Conservation (phyloP, 2,113 vertebrate species). For the Dasyprocta punctata region DNA sequence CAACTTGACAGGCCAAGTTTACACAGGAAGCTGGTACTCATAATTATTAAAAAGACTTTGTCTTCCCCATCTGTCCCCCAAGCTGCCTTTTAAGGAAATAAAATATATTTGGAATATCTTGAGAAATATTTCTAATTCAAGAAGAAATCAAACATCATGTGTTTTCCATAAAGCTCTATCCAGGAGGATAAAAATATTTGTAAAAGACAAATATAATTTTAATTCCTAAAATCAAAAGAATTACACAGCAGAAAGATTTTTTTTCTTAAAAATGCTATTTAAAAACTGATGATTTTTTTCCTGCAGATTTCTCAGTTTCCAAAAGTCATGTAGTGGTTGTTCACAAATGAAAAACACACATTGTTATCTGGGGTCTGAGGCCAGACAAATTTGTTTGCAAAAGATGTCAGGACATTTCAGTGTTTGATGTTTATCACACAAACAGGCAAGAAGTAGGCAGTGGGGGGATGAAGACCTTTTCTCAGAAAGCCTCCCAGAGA, state of each 20-base stretch:
- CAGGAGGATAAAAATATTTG: slow-evolving; percentile 80
- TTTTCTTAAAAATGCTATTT: slow-evolving; percentile 63
- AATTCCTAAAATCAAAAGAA: slow-evolving; percentile 81
- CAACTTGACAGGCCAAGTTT: neutral
- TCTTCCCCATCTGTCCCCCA: slow-evolving; percentile 35
- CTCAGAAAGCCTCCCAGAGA: slow-evolving; percentile 38
- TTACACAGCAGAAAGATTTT: slow-evolving; percentile 46
- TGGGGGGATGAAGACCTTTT: neutral
- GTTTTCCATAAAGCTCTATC: slow-evolving; percentile 77
- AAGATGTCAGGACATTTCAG: slow-evolving; percentile 75
- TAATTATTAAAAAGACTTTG: slow-evolving; percentile 44
- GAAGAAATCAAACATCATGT: slow-evolving; percentile 62
- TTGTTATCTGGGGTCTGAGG: slow-evolving; percentile 61
- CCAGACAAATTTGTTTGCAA: slow-evolving; percentile 81
- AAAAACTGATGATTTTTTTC: neutral
- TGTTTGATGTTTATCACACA: slow-evolving; percentile 37
- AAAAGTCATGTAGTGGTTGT: slow-evolving; percentile 72
- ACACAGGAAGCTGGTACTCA: neutral
- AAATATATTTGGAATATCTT: slow-evolving; percentile 58
- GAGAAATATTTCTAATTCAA: slow-evolving; percentile 74
- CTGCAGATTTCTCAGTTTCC: slow-evolving; percentile 24
- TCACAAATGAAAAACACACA: slow-evolving; percentile 80
- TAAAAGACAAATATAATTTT: slow-evolving; percentile 74
- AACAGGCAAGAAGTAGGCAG: neutral
- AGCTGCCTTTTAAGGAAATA: slow-evolving; percentile 69